Percentiles rank a stretch among this genome's conserved stretches.
Evolutionary conservation across 1,140 invertebrate species (phyloP).

Genomic region (Meteorus sp.): DNA sequence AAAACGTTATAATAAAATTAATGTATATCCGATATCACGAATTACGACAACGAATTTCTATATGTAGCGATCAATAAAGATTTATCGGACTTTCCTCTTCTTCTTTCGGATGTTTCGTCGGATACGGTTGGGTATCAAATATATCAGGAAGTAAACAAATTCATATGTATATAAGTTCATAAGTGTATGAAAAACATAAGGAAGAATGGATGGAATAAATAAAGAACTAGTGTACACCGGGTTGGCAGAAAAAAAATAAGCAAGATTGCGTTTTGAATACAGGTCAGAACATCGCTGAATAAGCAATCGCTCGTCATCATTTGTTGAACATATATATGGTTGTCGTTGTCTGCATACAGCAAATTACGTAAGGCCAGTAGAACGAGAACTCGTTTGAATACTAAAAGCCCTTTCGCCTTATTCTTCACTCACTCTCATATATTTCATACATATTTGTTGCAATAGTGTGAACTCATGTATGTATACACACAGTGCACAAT

Average conservation of each 20-base stretch:
- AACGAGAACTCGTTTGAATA: constrained; percentile 50
- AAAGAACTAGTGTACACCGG: constrained; percentile 29
- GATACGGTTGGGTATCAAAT: no score
- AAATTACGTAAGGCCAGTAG: constrained; percentile 47
- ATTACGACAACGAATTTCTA: neutral
- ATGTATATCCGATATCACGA: neutral
- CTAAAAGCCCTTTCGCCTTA: constrained; percentile 19
- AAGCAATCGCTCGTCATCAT: constrained; percentile 38
- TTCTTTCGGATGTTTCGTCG: neutral
- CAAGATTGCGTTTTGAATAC: constrained; percentile 40
- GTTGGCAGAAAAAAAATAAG: constrained; percentile 25
- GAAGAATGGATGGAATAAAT: neutral
- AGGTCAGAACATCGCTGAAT: constrained; percentile 51
- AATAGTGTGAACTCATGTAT: no score
- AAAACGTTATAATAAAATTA: neutral
- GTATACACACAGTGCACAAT: constrained; percentile 30
- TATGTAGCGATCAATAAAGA: no score
- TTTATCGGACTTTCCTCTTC: neutral
- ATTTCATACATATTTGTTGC: neutral
- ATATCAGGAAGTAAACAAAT: neutral
- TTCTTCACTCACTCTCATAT: constrained; percentile 3
- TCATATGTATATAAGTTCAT: no score
- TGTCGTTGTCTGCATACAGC: constrained; percentile 30
- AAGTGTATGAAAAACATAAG: neutral
- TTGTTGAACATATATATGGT: no score